Conservation (phyloP, 2,113 vertebrate species). For the Sclerurus mexicanus region DNA sequence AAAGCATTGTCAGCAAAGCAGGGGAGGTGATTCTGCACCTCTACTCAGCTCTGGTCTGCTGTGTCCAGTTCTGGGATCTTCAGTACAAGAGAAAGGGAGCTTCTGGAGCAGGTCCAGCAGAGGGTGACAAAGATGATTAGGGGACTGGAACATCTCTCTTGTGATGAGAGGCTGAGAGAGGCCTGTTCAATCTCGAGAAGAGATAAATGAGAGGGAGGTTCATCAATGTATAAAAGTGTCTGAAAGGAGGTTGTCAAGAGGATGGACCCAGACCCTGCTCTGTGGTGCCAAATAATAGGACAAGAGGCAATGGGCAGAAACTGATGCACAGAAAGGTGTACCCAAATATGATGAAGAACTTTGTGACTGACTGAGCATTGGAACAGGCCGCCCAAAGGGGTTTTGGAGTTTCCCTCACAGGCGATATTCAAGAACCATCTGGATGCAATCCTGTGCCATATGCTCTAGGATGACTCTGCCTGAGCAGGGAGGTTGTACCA, state of each 20-base stretch:
- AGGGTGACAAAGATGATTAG: neutral
- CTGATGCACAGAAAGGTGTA: neutral
- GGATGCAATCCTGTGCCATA: neutral
- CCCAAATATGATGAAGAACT: neutral
- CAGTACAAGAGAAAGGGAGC: neutral
- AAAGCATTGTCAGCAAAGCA: neutral
- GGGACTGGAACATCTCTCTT: neutral
- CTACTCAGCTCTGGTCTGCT: neutral
- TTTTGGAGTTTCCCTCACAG: neutral
- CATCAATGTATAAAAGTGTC: neutral
- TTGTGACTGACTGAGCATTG: too few species aligned
- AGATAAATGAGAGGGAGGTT: neutral
- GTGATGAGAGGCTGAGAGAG: neutral
- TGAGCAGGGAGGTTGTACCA: neutral
- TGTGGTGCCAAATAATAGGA: neutral
- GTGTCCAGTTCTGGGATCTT: neutral
- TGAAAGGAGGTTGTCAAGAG: neutral
- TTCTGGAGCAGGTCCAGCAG: fast-evolving
- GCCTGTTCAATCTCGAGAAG: neutral
- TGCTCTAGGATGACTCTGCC: neutral
- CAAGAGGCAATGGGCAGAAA: neutral
- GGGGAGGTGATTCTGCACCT: neutral
- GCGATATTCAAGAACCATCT: neutral
- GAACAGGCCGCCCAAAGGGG: neutral
- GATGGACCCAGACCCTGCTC: neutral